A percentile compares a stretch with the other conserved stretches of the same genome.
Conservation (phyloP, 2,113 vertebrate species). For the Pipra filicauda region DNA sequence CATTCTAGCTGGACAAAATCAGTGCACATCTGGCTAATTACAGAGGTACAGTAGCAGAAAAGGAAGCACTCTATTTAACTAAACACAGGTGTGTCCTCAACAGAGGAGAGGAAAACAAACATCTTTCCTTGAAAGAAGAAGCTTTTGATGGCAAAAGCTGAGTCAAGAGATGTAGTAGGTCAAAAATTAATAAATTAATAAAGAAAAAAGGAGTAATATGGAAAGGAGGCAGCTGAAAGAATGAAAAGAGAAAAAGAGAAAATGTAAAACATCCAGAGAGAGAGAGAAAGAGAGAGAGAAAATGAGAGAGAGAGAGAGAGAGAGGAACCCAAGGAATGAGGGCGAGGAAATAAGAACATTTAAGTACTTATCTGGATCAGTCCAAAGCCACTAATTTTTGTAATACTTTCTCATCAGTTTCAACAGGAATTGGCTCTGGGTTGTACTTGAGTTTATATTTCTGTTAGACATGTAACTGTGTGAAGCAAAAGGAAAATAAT, state of each 20-base stretch:
- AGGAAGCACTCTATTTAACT: neutral
- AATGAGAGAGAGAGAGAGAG: neutral
- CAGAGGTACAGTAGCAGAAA: neutral
- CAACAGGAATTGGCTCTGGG: neutral
- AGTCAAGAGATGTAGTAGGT: neutral
- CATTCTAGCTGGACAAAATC: neutral
- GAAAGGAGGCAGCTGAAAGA: neutral
- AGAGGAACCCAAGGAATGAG: neutral
- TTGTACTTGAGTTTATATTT: neutral
- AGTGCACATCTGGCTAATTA: accelerated
- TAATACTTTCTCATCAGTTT: neutral
- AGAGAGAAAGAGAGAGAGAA: neutral
- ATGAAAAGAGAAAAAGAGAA: neutral
- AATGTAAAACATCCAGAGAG: neutral
- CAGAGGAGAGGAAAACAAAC: neutral
- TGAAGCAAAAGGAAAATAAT: neutral
- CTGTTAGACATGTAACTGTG: neutral
- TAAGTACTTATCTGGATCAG: neutral
- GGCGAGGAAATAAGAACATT: neutral
- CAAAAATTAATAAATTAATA: neutral
- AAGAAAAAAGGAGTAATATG: neutral
- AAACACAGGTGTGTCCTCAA: neutral
- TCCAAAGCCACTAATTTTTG: neutral
- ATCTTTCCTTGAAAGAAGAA: neutral
- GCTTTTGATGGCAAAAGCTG: neutral